Conservation (phyloP, 2,888 invertebrate species). For the Drosophila mercatorum region DNA sequence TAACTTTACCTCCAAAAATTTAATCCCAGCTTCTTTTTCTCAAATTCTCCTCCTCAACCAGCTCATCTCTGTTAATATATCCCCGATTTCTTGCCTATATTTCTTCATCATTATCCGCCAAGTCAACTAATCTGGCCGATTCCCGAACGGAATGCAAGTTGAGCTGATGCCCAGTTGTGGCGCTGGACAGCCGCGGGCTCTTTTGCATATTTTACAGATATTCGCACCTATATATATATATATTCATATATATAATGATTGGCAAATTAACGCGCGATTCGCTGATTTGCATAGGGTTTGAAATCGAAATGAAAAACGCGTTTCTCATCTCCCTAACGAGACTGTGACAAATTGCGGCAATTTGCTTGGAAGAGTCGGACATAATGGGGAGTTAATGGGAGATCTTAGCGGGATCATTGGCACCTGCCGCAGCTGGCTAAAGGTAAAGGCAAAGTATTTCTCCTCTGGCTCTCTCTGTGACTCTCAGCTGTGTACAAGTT, state of each 20-base stretch:
- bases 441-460: no score
- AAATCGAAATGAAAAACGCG: conserved; percentile 43
- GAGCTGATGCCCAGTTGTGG: conserved; percentile 1
- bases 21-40: no score
- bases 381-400: background rate
- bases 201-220: conserved; percentile 14
- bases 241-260: conserved; percentile 6
- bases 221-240: background rate
- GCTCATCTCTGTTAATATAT: background rate
- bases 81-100: background rate
- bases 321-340: conserved; percentile 44
- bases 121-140: conserved; percentile 1
- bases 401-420: background rate
- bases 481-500: no score
- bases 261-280: conserved; percentile 35
- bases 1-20: no score
- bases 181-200: conserved; percentile 5
- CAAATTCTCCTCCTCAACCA: background rate
- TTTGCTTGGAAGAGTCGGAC: conserved; percentile 15
- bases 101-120: background rate
- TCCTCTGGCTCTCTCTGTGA: no score
- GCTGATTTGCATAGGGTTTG: conserved; percentile 40
- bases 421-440: background rate
- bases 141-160: background rate
- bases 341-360: conserved; percentile 33